phyloP scores from a whole-genome alignment of 2,797 vertebrate genomes.

The Sebastes matsubarae region DNA sequence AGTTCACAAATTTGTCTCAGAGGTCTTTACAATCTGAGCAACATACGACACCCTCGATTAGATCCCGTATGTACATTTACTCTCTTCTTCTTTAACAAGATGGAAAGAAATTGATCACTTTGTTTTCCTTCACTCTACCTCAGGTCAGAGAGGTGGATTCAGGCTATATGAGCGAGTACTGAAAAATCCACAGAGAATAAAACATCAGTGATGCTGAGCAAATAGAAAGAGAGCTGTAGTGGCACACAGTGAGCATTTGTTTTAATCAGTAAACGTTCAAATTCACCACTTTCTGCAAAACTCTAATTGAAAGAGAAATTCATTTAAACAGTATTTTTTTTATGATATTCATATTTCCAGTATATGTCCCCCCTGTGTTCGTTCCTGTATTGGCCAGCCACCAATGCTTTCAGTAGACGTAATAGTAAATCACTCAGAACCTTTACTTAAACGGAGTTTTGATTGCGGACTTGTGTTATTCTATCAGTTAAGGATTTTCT shows the following conservation, averaged over 20 bases:
- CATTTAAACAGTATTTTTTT: background rate
- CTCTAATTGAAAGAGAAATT: background rate
- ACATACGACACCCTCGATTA: background rate
- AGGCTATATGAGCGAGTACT: background rate
- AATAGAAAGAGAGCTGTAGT: background rate
- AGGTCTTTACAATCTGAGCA: background rate
- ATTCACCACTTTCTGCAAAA: slow-evolving; percentile 11
- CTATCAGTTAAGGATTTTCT: slow-evolving; percentile 43
- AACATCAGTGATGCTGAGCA: background rate
- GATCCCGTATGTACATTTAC: background rate
- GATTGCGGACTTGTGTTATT: slow-evolving; percentile 47
- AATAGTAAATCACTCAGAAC: slow-evolving; percentile 37
- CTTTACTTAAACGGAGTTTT: slow-evolving; percentile 12
- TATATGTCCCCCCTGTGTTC: slow-evolving; percentile 1
- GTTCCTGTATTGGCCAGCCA: background rate
- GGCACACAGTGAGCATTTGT: background rate
- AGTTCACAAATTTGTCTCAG: background rate
- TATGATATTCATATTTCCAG: slow-evolving; percentile 17
- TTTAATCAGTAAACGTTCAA: background rate
- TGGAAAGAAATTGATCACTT: background rate
- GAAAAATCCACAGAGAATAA: background rate
- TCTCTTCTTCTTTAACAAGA: background rate
- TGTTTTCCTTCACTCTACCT: background rate
- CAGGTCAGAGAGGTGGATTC: background rate
- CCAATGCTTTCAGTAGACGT: background rate